These are phyloP conservation scores for Mactromeris polynyma DNA, from an alignment of 2,888 invertebrate species.

Conservation along the genomic window DNA sequence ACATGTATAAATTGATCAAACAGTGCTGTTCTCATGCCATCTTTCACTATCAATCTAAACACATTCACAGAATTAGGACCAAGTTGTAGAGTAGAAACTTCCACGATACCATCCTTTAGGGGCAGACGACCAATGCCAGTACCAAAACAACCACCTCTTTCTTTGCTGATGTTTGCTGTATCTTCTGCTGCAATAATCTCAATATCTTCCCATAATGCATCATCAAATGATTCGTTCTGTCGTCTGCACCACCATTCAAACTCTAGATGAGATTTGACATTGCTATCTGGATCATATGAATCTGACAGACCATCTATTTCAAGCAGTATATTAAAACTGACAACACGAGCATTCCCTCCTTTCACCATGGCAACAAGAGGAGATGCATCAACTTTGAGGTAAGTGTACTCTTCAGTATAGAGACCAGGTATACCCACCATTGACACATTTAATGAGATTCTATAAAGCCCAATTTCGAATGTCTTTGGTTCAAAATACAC, in stretches of 20 bases:
- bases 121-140: slow-evolving; percentile 71
- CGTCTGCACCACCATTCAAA: slow-evolving; percentile 75
- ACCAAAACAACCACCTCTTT: slow-evolving; percentile 72
- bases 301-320: slow-evolving; percentile 66
- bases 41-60: slow-evolving; percentile 68
- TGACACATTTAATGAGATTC: slow-evolving; percentile 75
- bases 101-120: slow-evolving; percentile 37
- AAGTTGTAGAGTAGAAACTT: slow-evolving; percentile 65
- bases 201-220: slow-evolving; percentile 35
- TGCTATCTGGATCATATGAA: slow-evolving; percentile 74
- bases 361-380: slow-evolving; percentile 67
- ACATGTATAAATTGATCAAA: slow-evolving; percentile 72
- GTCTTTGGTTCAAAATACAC: slow-evolving; percentile 71
- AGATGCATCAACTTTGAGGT: slow-evolving; percentile 68
- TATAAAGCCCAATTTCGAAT: slow-evolving; percentile 71
- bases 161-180: slow-evolving; percentile 46
- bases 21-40: slow-evolving; percentile 45
- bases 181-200: slow-evolving; percentile 57
- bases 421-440: slow-evolving; percentile 76
- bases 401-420: slow-evolving; percentile 72
- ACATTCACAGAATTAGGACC: slow-evolving; percentile 67
- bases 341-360: slow-evolving; percentile 70
- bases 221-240: slow-evolving; percentile 56
- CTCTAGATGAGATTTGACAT: slow-evolving; percentile 54
- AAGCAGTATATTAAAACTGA: slow-evolving; percentile 71